phyloP scores from a whole-genome alignment of 37 sponge, comb jelly and placozoan species.

The Bolinopsis microptera region DNA sequence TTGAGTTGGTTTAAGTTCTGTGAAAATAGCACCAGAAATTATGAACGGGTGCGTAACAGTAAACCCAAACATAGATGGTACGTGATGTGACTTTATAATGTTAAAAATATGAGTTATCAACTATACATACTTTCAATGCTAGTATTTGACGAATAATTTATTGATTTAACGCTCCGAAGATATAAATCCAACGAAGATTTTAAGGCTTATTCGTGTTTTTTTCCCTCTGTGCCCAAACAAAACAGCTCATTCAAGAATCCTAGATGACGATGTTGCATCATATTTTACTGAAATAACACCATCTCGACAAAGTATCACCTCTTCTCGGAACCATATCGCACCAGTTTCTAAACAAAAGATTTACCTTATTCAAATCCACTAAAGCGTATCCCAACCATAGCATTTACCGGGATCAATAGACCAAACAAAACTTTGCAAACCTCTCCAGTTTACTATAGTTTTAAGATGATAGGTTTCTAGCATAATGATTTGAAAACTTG shows the following conservation, averaged over 20 bases:
- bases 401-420: neutral
- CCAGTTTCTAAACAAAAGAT: neutral
- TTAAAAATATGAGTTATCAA: too few species aligned
- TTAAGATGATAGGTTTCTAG: too few species aligned
- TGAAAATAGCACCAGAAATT: too few species aligned
- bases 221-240: too few species aligned
- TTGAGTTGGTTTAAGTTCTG: too few species aligned
- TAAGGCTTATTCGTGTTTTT: too few species aligned
- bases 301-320: neutral
- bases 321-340: neutral
- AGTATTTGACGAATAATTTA: too few species aligned
- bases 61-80: neutral
- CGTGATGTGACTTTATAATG: too few species aligned
- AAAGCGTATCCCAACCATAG: neutral
- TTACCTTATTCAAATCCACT: neutral
- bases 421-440: neutral
- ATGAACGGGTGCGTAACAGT: neutral
- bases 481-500: neutral
- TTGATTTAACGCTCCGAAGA: too few species aligned
- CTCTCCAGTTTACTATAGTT: neutral
- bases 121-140: too few species aligned
- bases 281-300: neutral
- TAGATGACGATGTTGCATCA: neutral
- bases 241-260: neutral
- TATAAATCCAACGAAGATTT: too few species aligned